A percentile compares a stretch with the other conserved stretches of the same genome.
phyloP scores from a whole-genome alignment of 2,888 invertebrate genomes.

The Brachyopa scutellaris region DNA sequence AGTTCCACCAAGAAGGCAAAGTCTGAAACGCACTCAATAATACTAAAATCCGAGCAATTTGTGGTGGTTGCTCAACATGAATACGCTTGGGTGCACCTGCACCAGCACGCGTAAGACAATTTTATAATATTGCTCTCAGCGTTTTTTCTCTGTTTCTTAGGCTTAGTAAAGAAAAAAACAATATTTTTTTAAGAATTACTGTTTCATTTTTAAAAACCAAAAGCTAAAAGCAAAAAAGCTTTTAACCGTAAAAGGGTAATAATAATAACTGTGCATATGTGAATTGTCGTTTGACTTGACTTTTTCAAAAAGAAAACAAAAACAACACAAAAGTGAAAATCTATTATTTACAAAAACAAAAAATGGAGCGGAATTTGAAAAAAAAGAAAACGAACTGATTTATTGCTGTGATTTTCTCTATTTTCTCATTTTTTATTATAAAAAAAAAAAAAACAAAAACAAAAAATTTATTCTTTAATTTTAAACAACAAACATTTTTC shows the following conservation, averaged over 20 bases:
- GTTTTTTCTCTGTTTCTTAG: conserved; percentile 44
- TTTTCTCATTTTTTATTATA: conserved; percentile 71
- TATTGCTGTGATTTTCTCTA: conserved; percentile 81
- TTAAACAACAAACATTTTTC: conserved; percentile 51
- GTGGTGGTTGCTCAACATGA: conserved; percentile 40
- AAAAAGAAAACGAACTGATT: conserved; percentile 80
- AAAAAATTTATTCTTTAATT: conserved; percentile 47
- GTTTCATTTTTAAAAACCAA: conserved; percentile 65
- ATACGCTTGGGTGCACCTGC: conserved; percentile 19
- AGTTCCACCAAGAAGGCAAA: conserved; percentile 57
- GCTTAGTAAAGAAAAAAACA: conserved; percentile 14
- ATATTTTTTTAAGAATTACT: conserved; percentile 55
- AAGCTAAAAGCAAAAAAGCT: conserved; percentile 14
- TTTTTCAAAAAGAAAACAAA: conserved; percentile 44
- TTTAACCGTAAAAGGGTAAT: conserved; percentile 21
- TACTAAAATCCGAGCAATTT: conserved; percentile 60
- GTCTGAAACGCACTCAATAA: conserved; percentile 43
- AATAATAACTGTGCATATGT: conserved; percentile 51
- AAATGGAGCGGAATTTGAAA: conserved; percentile 75
- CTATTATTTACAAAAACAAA: conserved; percentile 59
- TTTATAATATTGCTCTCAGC: not conserved
- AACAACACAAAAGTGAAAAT: conserved; percentile 56
- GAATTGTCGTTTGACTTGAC: conserved; percentile 24
- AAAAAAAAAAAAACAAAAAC: conserved; percentile 54
- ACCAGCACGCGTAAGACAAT: conserved; percentile 31